phyloP scores from a whole-genome alignment of 2,113 vertebrate species.

The Scalopus aquaticus region DNA sequence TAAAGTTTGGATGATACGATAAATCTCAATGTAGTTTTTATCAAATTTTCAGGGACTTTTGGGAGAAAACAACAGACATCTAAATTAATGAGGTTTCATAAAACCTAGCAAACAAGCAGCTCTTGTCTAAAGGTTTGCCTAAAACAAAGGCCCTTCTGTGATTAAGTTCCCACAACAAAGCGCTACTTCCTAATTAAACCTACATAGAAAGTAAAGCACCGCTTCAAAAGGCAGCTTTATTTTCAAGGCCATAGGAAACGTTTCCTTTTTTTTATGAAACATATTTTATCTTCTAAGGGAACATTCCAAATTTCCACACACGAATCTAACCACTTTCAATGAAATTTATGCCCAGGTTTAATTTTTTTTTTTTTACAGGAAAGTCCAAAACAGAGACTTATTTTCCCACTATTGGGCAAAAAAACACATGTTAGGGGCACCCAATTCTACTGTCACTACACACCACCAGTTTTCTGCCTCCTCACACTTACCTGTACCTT shows the following conservation, averaged over 20 bases:
- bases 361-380: not conserved
- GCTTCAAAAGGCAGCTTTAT: conserved; percentile 57
- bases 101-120: conserved; percentile 49
- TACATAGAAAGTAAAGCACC: conserved; percentile 56
- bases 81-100: conserved; percentile 67
- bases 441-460: not conserved
- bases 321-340: not conserved
- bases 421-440: not conserved
- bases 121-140: conserved; percentile 54
- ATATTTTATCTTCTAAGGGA: conserved; percentile 62
- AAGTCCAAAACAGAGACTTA: not conserved
- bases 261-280: conserved; percentile 42
- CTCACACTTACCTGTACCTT: too few relatives aligned
- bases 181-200: conserved; percentile 80
- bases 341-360: not conserved
- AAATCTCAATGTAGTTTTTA: not conserved
- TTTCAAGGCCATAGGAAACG: conserved; percentile 20
- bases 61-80: not conserved
- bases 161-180: conserved; percentile 67
- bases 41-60: conserved; percentile 42
- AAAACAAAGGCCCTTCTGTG: conserved; percentile 75
- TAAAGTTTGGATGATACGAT: not conserved
- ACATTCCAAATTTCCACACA: not conserved
- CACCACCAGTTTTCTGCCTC: too few relatives aligned
- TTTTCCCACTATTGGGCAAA: not conserved